These are phyloP conservation scores for Chascanopsetta lugubris DNA, from an alignment of 2,113 vertebrate species.

Conservation along the genomic window DNA sequence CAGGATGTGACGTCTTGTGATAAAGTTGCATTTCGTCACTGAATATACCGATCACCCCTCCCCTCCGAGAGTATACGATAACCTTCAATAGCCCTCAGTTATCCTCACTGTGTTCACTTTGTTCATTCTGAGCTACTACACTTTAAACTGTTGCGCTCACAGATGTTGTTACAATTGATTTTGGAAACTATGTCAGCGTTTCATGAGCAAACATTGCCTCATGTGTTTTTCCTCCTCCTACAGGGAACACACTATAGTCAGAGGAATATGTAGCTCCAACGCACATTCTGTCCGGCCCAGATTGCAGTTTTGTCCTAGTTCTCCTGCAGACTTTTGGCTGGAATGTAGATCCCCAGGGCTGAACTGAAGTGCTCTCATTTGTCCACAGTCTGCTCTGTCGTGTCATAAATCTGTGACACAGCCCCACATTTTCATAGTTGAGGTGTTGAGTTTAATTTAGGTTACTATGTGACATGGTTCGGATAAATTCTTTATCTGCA, in stretches of 20 bases:
- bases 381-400: slow-evolving; percentile 26
- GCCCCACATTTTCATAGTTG: slow-evolving; percentile 28
- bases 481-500: slow-evolving; percentile 10
- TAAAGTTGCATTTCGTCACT: no score
- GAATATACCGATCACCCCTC: no score
- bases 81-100: no score
- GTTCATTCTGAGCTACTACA: no score
- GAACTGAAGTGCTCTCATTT: slow-evolving; percentile 16
- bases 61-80: no score
- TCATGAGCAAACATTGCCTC: slow-evolving; percentile 26
- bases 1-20: no score
- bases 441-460: slow-evolving; percentile 9
- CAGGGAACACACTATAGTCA: slow-evolving; percentile 19
- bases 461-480: slow-evolving; percentile 27
- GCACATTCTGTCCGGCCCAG: slow-evolving; percentile 11
- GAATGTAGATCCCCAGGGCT: slow-evolving; percentile 32
- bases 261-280: slow-evolving; percentile 40
- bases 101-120: no score
- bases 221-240: slow-evolving; percentile 26
- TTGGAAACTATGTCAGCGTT: slow-evolving; percentile 22
- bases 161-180: background rate
- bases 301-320: slow-evolving; percentile 60
- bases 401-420: slow-evolving; percentile 41
- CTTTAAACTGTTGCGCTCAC: background rate
- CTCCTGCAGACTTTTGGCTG: slow-evolving; percentile 55